Evolutionary conservation across 2,113 vertebrate genomes (phyloP), one percentile per base, ranked within the genome.

Genomic region (Megaleporinus macrocephalus): DNA sequence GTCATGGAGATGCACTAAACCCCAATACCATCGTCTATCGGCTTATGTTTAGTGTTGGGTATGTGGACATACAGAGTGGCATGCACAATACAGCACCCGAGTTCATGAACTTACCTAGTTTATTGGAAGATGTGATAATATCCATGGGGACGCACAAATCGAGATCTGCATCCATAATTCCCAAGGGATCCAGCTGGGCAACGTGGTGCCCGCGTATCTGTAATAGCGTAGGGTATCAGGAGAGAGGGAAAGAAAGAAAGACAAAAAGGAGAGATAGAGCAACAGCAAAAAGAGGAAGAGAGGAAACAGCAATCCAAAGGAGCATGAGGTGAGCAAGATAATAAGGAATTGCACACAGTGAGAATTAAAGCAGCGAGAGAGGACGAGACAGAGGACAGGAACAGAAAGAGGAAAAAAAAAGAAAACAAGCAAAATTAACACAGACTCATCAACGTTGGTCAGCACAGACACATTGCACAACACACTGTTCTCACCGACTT

Each of bases 161-260:
- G 92, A 96, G 93, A 94, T 96, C 96, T 83, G 95, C 95, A 92
- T 96, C 95, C 95, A 96, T 93, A 91, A 97, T 97, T 90, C 95
- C 95, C 91, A 96, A 93, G 84, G 95, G 95, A 88, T 96, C 96
- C 92, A 96, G 94, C 86, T 96, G 95, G 89, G 96, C 95, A 93
- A 96, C 93, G 87, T 96, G 96, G 88, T 96, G 96, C 91, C 96
- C 95, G 87, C 95, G 95, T 90, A 97, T 96, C 96, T 96, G 94
- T 85, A 93, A 71, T 11, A 55, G 68, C 65, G 53, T 70, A 81
- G 18, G 70, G 81, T 68, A 70, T 83, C 68, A 76, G 78, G 74
- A 20, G 69, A 26, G 55, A 51, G 69, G 76, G 73, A 84, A 79
- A 85, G 59, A 84, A 79, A 85, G 59, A 84, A 80, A 75, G 83